Evolutionary conservation across 2,888 invertebrate species (phyloP), one percentile per base, ranked within the genome.

Genomic region (Catocala nupta): DNA sequence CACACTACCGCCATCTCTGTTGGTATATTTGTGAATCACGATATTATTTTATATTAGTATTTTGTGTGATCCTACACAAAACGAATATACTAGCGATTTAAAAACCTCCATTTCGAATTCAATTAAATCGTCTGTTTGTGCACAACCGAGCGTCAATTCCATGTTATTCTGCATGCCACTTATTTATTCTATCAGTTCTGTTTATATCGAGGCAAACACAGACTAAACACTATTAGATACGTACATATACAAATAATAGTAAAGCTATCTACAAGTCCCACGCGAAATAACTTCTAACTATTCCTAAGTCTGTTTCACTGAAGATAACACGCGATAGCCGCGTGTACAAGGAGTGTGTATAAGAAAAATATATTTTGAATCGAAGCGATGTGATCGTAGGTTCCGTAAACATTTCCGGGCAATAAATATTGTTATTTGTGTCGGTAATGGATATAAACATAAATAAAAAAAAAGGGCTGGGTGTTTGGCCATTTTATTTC

Each of bases 221-320:
- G 62, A 63, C 53, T 57, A 53, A 57, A 63, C 49, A 63, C 48
- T 62, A 54, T 49, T 33, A 62, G 0, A 34, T 6, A 39, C 44
- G 36, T n/a, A 39, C 50, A n/a, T 50, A 50, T 33, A 55, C 51
- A 58, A 62, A 52, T 45, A 54, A 58, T 58, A 58, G 42, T 58
- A 54, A 54, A 58, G 1, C 54, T 63, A 34, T 57, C 47, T 47
- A 13, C 43, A 54, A 34, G 39, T 49, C 48, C 39, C 34, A 57
- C 36, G 13, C 56, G 9, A 34, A 50, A 43, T 52, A 6, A 42
- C 12, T 33, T 33, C 25, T 52, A 42, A 42, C 39, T 39, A 13
- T 55, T 34, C 0, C 7, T 25, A 25, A 42, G 36, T 16, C 49
- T 49, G 34, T 49, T 50, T 50, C 36, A n/a, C 10, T 13, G 34